These are phyloP conservation scores for Mus caroli DNA, from an alignment of 2,797 vertebrate species.

Conservation along the genomic window DNA sequence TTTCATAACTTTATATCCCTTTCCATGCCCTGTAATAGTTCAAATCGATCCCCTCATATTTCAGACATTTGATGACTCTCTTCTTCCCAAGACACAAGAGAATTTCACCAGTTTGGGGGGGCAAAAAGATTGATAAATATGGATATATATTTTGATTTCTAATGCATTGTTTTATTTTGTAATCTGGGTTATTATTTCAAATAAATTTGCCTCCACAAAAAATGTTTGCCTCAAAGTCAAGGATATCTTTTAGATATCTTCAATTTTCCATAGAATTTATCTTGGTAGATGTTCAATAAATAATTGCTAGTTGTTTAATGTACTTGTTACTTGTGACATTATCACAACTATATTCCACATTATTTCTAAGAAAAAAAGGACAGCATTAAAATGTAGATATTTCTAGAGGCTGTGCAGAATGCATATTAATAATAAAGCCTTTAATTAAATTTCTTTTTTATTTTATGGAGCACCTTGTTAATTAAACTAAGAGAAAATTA, in stretches of 20 bases:
- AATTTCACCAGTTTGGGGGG: not conserved
- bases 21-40: conserved; percentile 3
- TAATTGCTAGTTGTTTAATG: conserved; percentile 24
- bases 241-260: not conserved
- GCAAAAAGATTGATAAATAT: conserved; percentile 19
- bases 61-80: not conserved
- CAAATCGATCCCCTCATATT: not conserved
- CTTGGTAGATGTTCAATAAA: conserved; percentile 50
- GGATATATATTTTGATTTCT: conserved; percentile 22
- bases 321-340: conserved; percentile 21
- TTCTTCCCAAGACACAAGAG: not conserved
- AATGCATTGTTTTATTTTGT: not conserved
- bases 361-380: not conserved
- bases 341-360: conserved; percentile 12
- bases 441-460: conserved; percentile 48
- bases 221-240: not conserved
- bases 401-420: conserved; percentile 30
- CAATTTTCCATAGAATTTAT: conserved; percentile 36
- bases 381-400: conserved; percentile 29
- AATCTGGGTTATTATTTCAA: conserved; percentile 29
- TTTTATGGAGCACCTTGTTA: conserved; percentile 39
- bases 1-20: not conserved
- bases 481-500: conserved; percentile 44
- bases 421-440: not conserved
- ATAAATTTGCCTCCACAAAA: conserved; percentile 27